phyloP scores from a whole-genome alignment of 2,888 invertebrate genomes.

The Steromphala cineraria region DNA sequence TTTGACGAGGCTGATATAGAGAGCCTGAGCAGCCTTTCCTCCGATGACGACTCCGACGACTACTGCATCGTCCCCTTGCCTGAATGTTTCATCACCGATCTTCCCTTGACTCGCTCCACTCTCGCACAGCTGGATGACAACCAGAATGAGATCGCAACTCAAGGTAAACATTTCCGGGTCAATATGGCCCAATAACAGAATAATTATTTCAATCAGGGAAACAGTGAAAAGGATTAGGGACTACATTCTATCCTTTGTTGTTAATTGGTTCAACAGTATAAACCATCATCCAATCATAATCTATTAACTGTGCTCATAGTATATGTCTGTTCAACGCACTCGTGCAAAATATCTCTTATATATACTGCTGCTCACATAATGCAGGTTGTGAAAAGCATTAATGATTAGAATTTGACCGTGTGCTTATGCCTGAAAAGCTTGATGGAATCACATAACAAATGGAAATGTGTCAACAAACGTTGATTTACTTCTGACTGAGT shows the following conservation, averaged over 20 bases:
- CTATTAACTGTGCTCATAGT: too few species aligned
- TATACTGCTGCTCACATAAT: not conserved
- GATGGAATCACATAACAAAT: too few species aligned
- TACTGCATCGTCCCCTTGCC: slow-evolving; percentile 75
- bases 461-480: too few species aligned
- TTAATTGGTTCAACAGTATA: too few species aligned
- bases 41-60: slow-evolving; percentile 69
- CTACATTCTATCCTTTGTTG: not conserved
- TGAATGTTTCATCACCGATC: slow-evolving; percentile 70
- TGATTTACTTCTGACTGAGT: too few species aligned
- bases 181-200: too few species aligned
- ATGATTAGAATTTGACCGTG: too few species aligned
- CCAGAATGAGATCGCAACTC: slow-evolving; percentile 41
- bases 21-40: slow-evolving; percentile 48
- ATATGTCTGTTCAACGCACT: too few species aligned
- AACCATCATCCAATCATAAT: too few species aligned
- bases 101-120: slow-evolving; percentile 45
- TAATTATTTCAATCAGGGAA: too few species aligned
- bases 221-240: not conserved
- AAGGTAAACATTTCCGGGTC: slow-evolving; percentile 4
- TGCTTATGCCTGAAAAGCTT: too few species aligned
- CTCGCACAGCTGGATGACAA: slow-evolving; percentile 47
- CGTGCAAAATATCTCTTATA: too few species aligned
- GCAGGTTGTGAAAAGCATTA: not conserved
- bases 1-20: slow-evolving; percentile 39